Base-by-base conservation (phyloP, 2,113 vertebrate species). In the Tachycineta bicolor region DNA sequence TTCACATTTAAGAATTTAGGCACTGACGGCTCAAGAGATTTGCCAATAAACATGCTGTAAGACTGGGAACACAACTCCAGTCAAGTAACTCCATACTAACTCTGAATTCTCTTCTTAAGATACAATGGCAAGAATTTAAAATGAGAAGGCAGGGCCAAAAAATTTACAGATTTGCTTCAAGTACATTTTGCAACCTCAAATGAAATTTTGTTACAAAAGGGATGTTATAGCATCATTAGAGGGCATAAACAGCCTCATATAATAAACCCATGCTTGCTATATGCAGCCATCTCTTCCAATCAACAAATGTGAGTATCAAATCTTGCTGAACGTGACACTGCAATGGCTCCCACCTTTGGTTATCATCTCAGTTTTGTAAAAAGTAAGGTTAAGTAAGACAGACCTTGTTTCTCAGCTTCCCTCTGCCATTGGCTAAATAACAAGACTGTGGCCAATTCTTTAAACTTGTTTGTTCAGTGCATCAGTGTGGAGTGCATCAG, bases 1-100 rank as follows among this genome's bases (percentile, higher is more conserved):
- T 94, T 93, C 87, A 91, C 46, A 29, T 82, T 82, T 82, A 87
- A 95, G 93, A 94, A 94, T 93, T 81, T 44, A 94, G 86, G 93
- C 77, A 69, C 31, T 87, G 77, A 94, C 2, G 2, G 59, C 76
- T 58, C 37, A 80, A 77, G 50, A 76, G 83, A 87, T 92, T 84
- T 89, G 93, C 84, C 90, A 95, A 89, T 56, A 95, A 90, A 78
- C 52, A 84, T 2, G 0, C 56, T 93, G 64, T 67, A 67, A 93
- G 81, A 80, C 89, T 87, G 69, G 81, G 69, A 97, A 92, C 58
- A 64, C 58, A 84, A 84, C 77, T 87, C 31, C 68, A 84, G 69
- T 95, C 83, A 76, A 90, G 62, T 68, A 81, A 82, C 80, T 82
- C 62, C 81, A 82, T n/a, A 52, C 53, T 71, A 87, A 94, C 84